Evolutionary conservation across 2,113 vertebrate species (phyloP).

Genomic region (Varanus salvator): DNA sequence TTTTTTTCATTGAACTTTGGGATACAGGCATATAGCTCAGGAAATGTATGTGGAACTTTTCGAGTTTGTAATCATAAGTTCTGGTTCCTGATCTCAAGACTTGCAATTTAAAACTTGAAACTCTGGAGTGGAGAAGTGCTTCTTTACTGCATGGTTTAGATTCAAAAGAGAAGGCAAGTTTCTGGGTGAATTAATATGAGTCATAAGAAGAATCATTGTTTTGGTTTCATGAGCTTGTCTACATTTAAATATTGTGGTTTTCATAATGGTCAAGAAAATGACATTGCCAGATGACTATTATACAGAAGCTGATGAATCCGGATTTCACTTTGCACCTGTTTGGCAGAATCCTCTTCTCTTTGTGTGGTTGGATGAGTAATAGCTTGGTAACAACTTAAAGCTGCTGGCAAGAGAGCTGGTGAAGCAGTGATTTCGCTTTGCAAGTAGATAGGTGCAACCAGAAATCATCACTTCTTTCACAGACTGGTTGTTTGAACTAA

Average conservation of each 20-base stretch:
- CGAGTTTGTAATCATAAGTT: background rate
- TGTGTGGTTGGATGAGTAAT: background rate
- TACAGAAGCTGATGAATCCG: background rate
- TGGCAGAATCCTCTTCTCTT: background rate
- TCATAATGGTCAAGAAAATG: background rate
- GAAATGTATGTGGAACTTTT: background rate
- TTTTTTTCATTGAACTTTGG: background rate
- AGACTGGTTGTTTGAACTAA: background rate
- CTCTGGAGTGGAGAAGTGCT: background rate
- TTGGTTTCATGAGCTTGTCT: background rate
- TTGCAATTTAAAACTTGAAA: background rate
- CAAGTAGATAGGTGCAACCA: background rate
- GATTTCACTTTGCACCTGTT: background rate
- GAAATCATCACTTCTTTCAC: background rate
- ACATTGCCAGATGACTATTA: background rate
- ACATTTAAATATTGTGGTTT: slow-evolving; percentile 9
- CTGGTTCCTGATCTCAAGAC: background rate
- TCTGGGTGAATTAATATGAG: background rate
- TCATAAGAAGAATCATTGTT: background rate
- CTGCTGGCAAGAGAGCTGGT: background rate
- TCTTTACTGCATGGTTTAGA: background rate
- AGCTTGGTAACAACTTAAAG: background rate
- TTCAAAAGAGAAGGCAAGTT: background rate
- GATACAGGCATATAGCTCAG: background rate
- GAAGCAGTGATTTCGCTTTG: background rate